phyloP scores from a whole-genome alignment of 2,797 vertebrate genomes.

The Carcharodon carcharias region DNA sequence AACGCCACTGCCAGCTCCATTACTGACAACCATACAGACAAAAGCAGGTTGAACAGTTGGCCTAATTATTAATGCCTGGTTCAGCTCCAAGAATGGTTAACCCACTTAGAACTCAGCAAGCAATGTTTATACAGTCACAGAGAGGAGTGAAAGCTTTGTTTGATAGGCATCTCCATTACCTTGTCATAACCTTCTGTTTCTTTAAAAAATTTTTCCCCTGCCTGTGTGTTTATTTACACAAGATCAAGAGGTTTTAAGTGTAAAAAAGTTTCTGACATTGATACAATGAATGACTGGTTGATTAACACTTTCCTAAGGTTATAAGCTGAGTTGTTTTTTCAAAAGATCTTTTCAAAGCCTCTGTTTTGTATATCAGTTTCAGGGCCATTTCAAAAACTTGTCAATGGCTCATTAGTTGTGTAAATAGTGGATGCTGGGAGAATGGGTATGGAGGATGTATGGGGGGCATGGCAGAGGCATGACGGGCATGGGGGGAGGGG shows the following conservation, averaged over 20 bases:
- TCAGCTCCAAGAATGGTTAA: too few relatives aligned
- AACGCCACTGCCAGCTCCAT: too few relatives aligned
- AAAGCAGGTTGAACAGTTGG: too few relatives aligned
- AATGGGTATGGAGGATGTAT: not conserved
- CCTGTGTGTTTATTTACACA: too few relatives aligned
- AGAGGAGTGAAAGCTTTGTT: not conserved
- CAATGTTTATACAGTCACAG: not conserved
- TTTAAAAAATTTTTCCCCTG: not conserved
- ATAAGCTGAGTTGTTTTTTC: not conserved
- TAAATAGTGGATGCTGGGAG: not conserved
- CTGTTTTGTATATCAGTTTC: not conserved
- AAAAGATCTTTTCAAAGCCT: not conserved
- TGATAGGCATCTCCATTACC: not conserved
- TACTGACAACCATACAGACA: too few relatives aligned
- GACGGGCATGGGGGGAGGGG: too few relatives aligned
- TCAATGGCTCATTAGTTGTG: too few relatives aligned
- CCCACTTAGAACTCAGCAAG: not conserved
- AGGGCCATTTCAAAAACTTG: not conserved
- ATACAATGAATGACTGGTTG: not conserved
- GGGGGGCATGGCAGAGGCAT: too few relatives aligned
- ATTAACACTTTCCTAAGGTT: not conserved
- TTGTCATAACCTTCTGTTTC: not conserved
- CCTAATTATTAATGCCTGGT: too few relatives aligned
- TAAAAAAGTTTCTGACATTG: not conserved
- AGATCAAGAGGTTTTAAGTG: not conserved